Evolutionary conservation across 2,888 invertebrate genomes (phyloP).

Genomic region (Plusia festucae): DNA sequence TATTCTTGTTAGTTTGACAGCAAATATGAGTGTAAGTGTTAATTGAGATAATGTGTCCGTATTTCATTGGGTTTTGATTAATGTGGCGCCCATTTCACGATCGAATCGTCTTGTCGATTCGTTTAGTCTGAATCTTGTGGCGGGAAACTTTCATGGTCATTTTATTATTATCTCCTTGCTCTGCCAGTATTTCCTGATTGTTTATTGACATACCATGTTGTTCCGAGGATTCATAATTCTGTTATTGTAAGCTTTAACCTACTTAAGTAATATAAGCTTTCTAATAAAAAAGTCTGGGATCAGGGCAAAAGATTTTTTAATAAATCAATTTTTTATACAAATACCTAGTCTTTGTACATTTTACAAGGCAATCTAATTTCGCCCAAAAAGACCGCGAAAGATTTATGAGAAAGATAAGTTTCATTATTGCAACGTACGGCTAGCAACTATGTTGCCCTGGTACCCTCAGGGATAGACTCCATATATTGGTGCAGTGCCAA

Average conservation of each 20-base stretch:
- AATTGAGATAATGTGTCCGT: background rate
- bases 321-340: background rate
- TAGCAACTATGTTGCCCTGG: conserved; percentile 34
- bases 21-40: background rate
- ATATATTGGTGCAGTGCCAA: conserved; percentile 30
- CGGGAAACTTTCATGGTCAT: background rate
- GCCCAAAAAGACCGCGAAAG: conserved; percentile 27
- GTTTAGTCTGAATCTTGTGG: background rate
- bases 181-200: background rate
- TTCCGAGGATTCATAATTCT: background rate
- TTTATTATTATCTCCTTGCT: background rate
- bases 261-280: no score
- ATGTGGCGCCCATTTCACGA: background rate
- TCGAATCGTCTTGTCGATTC: background rate
- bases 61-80: background rate
- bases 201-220: background rate
- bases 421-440: conserved; percentile 47
- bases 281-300: no score
- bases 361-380: conserved; percentile 30
- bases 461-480: conserved; percentile 17
- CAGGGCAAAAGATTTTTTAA: no score
- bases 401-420: conserved; percentile 58
- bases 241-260: no score
- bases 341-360: conserved; percentile 40
- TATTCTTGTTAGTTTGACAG: background rate